Conservation (phyloP, 2,888 invertebrate species). For the Eudasyphora cyanicolor region DNA sequence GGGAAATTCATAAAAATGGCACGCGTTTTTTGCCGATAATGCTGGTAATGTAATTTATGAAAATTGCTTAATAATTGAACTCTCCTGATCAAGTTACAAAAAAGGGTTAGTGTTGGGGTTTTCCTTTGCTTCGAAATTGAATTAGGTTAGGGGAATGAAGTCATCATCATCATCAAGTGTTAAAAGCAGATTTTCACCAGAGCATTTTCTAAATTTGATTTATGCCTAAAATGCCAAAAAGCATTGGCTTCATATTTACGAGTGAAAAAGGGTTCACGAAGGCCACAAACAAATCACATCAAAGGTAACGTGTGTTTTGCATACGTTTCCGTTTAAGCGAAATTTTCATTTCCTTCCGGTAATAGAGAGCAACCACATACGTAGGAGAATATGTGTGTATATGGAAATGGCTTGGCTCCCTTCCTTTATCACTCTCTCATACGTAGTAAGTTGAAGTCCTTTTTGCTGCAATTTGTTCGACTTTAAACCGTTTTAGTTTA, state of each 20-base stretch:
- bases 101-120: slow-evolving; percentile 51
- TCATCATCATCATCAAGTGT: slow-evolving; percentile 46
- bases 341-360: slow-evolving; percentile 74
- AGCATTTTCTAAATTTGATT: slow-evolving; percentile 17
- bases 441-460: slow-evolving; percentile 22
- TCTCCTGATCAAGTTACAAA: slow-evolving; percentile 46
- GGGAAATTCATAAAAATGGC: slow-evolving; percentile 49
- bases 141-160: not conserved
- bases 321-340: slow-evolving; percentile 70
- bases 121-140: slow-evolving; percentile 13
- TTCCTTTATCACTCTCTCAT: not conserved
- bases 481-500: slow-evolving; percentile 41
- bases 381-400: too few species aligned
- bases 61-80: slow-evolving; percentile 78
- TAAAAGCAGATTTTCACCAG: slow-evolving; percentile 30
- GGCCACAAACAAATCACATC: slow-evolving; percentile 34
- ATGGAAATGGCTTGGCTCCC: not conserved
- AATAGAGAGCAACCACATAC: not conserved
- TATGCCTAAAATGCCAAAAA: not conserved
- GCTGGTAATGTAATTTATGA: slow-evolving; percentile 73
- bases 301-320: slow-evolving; percentile 73
- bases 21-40: slow-evolving; percentile 54
- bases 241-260: not conserved
- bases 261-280: slow-evolving; percentile 13
- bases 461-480: not conserved